Evolutionary conservation across 2,113 vertebrate species (phyloP).

Genomic region (Lutjanus erythropterus): DNA sequence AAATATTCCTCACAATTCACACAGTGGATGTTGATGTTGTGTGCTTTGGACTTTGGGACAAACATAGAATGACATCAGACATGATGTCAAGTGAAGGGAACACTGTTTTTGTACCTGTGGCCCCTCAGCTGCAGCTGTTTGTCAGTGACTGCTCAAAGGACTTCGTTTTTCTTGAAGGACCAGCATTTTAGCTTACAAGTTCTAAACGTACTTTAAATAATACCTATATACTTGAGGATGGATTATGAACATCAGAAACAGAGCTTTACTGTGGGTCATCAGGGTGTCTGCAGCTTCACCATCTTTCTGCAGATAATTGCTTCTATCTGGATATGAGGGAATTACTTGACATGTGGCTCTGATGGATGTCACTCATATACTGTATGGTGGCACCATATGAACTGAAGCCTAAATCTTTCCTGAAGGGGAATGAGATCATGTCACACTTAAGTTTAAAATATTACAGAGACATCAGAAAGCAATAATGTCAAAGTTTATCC

Average conservation of each 20-base stretch:
- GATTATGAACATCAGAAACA: not conserved
- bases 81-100: conserved; percentile 20
- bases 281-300: not conserved
- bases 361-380: conserved; percentile 46
- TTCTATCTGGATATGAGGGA: not conserved
- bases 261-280: not conserved
- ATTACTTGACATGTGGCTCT: conserved; percentile 8
- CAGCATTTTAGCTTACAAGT: not conserved
- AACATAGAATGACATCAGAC: conserved; percentile 17
- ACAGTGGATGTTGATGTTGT: conserved; percentile 11
- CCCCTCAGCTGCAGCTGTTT: conserved; percentile 14
- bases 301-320: not conserved
- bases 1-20: not conserved
- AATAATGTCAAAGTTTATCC: conserved; percentile 18
- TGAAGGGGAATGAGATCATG: conserved; percentile 16
- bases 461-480: conserved; percentile 13
- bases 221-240: not conserved
- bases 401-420: conserved; percentile 13
- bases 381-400: not conserved
- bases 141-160: not conserved
- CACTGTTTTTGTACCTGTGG: conserved; percentile 15
- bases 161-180: not conserved
- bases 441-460: conserved; percentile 19
- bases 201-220: not conserved
- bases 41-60: conserved; percentile 10